Conservation (phyloP, 1,140 invertebrate species). For the Tetranychus cinnabarinus region DNA sequence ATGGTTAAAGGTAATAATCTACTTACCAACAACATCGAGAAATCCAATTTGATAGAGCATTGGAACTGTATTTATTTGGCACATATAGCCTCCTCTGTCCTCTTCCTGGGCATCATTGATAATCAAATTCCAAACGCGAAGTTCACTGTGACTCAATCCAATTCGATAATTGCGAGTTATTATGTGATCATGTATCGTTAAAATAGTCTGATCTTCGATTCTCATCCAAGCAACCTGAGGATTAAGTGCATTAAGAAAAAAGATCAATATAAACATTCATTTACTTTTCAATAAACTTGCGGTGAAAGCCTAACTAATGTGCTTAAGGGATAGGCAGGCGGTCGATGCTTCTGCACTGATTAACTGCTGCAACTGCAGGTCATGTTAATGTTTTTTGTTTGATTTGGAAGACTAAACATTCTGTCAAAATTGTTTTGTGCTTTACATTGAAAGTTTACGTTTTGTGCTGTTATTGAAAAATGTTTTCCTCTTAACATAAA, state of each 20-base stretch:
- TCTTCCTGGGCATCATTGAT: slow-evolving; percentile 68
- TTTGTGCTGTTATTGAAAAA: too few species aligned
- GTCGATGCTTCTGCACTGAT: too few species aligned
- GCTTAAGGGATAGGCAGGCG: too few species aligned
- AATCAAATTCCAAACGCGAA: slow-evolving; percentile 39
- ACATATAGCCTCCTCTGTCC: slow-evolving; percentile 31
- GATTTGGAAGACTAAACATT: too few species aligned
- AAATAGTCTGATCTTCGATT: slow-evolving; percentile 72
- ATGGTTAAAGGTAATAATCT: background rate
- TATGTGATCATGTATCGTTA: slow-evolving; percentile 69
- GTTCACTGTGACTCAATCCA: slow-evolving; percentile 57
- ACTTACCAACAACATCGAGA: slow-evolving; percentile 72
- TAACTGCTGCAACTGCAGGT: too few species aligned
- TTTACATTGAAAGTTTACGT: too few species aligned
- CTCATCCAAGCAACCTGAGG: slow-evolving; percentile 52
- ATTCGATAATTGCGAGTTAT: slow-evolving; percentile 76
- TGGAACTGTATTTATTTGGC: slow-evolving; percentile 28
- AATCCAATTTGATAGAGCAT: slow-evolving; percentile 74
- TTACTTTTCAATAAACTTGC: too few species aligned
- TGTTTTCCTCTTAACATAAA: too few species aligned
- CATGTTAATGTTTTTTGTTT: too few species aligned
- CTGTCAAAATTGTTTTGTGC: too few species aligned
- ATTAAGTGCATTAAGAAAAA: background rate
- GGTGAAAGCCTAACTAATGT: too few species aligned
- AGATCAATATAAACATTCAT: too few species aligned